Conservation (phyloP, 2,113 vertebrate genomes). For the Morphnarchus princeps region DNA sequence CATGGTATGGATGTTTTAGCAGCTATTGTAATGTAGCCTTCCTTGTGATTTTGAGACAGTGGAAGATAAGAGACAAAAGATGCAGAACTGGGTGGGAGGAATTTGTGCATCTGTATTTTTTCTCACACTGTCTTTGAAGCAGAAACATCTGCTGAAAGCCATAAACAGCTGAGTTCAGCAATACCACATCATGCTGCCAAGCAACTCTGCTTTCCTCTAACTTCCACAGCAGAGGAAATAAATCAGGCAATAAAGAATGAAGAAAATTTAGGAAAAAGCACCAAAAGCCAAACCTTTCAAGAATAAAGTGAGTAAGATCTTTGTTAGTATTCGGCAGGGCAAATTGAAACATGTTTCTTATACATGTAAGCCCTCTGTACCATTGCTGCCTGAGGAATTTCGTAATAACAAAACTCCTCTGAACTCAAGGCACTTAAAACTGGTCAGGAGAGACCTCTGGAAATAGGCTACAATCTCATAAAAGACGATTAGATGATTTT, state of each 20-base stretch:
- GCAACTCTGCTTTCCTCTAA: conserved; percentile 52
- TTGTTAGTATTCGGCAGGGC: conserved; percentile 1
- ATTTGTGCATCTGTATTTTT: background rate
- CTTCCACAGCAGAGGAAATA: conserved; percentile 44
- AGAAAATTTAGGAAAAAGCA: background rate
- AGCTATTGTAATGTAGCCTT: background rate
- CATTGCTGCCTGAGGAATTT: conserved; percentile 18
- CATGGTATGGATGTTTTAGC: background rate
- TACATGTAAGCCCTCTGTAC: background rate
- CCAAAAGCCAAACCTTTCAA: conserved; percentile 41
- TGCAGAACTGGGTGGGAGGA: background rate
- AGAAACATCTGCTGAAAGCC: conserved; percentile 53
- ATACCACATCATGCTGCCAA: conserved; percentile 16
- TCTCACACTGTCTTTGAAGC: conserved; percentile 40
- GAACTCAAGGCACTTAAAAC: background rate
- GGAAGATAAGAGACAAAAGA: conserved; percentile 19
- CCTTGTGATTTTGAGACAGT: background rate
- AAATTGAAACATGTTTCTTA: background rate
- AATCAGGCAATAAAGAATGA: conserved; percentile 66
- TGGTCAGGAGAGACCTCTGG: background rate
- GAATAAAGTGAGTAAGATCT: conserved; percentile 50
- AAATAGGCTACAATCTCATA: background rate
- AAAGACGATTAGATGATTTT: background rate
- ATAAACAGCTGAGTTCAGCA: conserved; percentile 63
- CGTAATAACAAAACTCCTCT: background rate